Conservation (phyloP, 2,113 vertebrate genomes). For the Taurulus bubalis region DNA sequence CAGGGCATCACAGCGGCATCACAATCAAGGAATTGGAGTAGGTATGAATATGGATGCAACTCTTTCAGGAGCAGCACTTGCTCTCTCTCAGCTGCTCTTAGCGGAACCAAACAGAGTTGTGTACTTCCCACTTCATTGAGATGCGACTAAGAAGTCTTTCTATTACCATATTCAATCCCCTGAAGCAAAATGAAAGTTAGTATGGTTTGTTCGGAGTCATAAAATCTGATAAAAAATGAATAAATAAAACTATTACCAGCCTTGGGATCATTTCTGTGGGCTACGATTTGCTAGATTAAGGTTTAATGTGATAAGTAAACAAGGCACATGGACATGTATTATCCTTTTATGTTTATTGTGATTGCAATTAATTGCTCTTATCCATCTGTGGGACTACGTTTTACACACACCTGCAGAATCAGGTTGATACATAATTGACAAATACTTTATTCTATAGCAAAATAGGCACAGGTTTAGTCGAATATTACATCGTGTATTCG, state of each 20-base stretch:
- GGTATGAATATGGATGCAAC: slow-evolving; percentile 73
- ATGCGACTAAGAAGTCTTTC: slow-evolving; percentile 57
- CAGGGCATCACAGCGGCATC: slow-evolving; percentile 42
- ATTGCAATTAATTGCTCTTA: slow-evolving; percentile 13
- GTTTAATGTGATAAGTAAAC: slow-evolving; percentile 51
- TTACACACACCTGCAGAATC: slow-evolving; percentile 17
- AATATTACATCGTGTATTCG: slow-evolving; percentile 21
- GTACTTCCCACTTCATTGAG: slow-evolving; percentile 64
- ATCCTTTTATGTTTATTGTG: slow-evolving; percentile 29
- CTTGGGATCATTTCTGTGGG: slow-evolving; percentile 54
- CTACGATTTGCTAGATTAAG: slow-evolving; percentile 62
- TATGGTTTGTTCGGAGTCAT: slow-evolving; percentile 69
- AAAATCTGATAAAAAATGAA: slow-evolving; percentile 63
- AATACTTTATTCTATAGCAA: slow-evolving; percentile 20
- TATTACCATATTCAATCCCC: slow-evolving; percentile 74
- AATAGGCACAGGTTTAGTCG: slow-evolving; percentile 13
- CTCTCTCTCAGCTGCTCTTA: slow-evolving; percentile 34
- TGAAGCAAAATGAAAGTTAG: slow-evolving; percentile 65
- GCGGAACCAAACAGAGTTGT: slow-evolving; percentile 49
- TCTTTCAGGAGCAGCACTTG: slow-evolving; percentile 39
- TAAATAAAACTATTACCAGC: slow-evolving; percentile 49
- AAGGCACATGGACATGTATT: slow-evolving; percentile 18
- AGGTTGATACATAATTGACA: slow-evolving; percentile 1
- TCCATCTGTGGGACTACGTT: slow-evolving; percentile 1
- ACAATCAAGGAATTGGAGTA: slow-evolving; percentile 56